Conservation (phyloP, 1,140 invertebrate species). For the Calycopis cecrops region DNA sequence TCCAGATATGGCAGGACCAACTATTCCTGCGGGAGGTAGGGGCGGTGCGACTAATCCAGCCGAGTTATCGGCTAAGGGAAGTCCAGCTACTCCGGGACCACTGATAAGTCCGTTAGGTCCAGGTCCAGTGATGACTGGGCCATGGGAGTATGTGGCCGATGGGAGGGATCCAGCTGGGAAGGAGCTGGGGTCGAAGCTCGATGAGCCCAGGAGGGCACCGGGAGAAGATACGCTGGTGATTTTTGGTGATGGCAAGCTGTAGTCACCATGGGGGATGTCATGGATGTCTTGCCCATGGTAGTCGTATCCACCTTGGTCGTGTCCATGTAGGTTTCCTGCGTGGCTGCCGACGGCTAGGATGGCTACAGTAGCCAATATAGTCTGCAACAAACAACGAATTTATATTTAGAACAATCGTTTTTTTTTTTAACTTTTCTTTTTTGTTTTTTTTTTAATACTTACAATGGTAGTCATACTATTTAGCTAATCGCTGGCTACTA, state of each 20-base stretch:
- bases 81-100: conserved; percentile 23
- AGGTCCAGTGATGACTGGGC: conserved; percentile 23
- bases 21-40: neutral
- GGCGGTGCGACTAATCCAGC: neutral
- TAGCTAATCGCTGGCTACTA: conserved; percentile 70
- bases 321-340: conserved; percentile 44
- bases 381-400: conserved; percentile 44
- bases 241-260: conserved; percentile 27
- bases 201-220: conserved; percentile 21
- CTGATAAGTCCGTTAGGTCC: conserved; percentile 18
- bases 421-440: conserved; percentile 10
- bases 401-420: neutral
- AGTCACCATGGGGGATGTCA: conserved; percentile 20
- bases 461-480: conserved; percentile 63
- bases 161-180: conserved; percentile 59
- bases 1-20: neutral
- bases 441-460: conserved; percentile 15
- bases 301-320: conserved; percentile 21
- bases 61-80: conserved; percentile 13
- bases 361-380: conserved; percentile 54
- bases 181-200: conserved; percentile 58
- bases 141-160: conserved; percentile 43
- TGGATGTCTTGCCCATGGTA: conserved; percentile 7
- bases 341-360: conserved; percentile 53
- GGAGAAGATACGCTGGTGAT: conserved; percentile 25